phyloP scores from a whole-genome alignment of 2,113 vertebrate species.

The Cryptomyrus ogoouensis region DNA sequence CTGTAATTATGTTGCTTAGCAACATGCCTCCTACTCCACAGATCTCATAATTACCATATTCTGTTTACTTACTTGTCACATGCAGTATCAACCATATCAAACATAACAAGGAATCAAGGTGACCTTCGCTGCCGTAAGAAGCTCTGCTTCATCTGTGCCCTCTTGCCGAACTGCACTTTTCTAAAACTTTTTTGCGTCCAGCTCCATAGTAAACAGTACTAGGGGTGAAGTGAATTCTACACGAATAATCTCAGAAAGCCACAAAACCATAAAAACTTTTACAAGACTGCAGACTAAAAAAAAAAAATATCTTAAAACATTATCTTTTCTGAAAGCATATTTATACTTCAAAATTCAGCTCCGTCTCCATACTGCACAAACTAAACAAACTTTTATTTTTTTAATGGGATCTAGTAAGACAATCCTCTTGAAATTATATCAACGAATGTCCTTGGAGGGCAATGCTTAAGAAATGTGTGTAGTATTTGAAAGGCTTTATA shows the following conservation, averaged over 20 bases:
- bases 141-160: not conserved
- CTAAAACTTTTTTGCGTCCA: not conserved
- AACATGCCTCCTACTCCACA: slow-evolving; percentile 23
- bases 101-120: not conserved
- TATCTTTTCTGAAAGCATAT: not conserved
- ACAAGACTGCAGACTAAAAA: not conserved
- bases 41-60: slow-evolving; percentile 23
- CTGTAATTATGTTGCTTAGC: slow-evolving; percentile 29
- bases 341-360: not conserved
- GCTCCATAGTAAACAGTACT: not conserved
- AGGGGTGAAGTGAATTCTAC: not conserved
- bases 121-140: not conserved
- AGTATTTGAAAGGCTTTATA: not conserved
- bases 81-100: not conserved
- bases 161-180: not conserved
- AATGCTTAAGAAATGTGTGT: not conserved
- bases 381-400: not conserved
- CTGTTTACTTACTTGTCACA: not conserved
- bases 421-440: not conserved
- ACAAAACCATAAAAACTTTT: not conserved
- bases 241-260: not conserved
- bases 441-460: not conserved
- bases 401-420: not conserved
- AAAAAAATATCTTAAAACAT: not conserved
- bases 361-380: not conserved